Evolutionary conservation across 2,888 invertebrate genomes (phyloP), one percentile per base, ranked within the genome.

Genomic region (Drosophila nr. fundita): DNA sequence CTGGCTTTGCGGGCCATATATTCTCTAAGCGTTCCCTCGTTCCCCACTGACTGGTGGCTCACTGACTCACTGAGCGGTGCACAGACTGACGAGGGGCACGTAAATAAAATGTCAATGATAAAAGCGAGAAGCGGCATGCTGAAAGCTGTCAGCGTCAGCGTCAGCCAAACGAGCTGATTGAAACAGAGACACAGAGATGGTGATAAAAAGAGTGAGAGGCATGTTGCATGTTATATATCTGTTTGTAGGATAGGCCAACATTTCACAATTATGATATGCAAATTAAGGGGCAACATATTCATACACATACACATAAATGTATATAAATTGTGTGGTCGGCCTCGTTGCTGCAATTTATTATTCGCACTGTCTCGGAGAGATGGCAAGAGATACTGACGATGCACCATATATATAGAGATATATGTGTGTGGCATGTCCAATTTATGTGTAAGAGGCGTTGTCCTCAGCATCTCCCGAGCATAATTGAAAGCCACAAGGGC

Each of bases 211-310:
- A 24, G 24, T 24, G 5, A 27, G 34, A 29, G 30, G 50, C 13
- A 24, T 11, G 38, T 32, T 64, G 59, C 65, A 70, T 55, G 52
- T 34, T 57, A 50, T 24, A 50, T 59, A 30, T 38, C 11, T 49
- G 24, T 48, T 8, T 32, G 58, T 48, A 32, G 48, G 57, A 63
- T 59, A 71, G 78, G 61, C 77, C 77, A 79, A 78, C 76, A 83
- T 80, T 72, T 80, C 72, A 83, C 83, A 80, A 80, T 80, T 80
- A 80, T 80, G 80, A 80, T 80, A 80, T 80, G 80, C 77, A 80
- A 80, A 80, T 80, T 83, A 76, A 65, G 63, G 59, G 68, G 69
- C 80, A 66, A 71, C 71, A 83, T 80, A 80, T 80, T 80, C 70
- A 80, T 82, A 68, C 24, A 48, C 5, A 54, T 60, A 42, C 59